These are phyloP conservation scores for Echiichthys vipera DNA, from an alignment of 2,797 vertebrate species.

Conservation along the genomic window DNA sequence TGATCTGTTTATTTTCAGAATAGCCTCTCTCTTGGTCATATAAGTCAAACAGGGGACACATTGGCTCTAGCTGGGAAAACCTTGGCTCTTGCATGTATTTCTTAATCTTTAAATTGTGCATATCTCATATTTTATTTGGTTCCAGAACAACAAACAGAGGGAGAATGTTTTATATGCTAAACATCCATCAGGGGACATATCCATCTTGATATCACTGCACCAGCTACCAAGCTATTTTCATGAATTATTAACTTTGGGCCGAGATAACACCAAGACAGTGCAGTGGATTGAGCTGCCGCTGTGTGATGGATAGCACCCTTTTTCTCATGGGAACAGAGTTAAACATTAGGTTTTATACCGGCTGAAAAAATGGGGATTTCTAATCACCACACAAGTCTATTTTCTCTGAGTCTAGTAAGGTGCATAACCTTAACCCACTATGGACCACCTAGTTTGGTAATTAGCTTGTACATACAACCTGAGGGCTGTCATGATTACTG, in stretches of 20 bases:
- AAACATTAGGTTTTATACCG: conserved; percentile 46
- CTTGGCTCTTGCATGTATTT: background rate
- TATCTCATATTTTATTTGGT: conserved; percentile 57
- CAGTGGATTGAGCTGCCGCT: conserved; percentile 51
- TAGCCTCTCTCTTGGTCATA: conserved; percentile 11
- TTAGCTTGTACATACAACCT: conserved; percentile 6
- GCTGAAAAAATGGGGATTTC: conserved; percentile 37
- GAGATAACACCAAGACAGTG: conserved; percentile 72
- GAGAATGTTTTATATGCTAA: conserved; percentile 68
- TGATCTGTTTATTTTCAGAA: conserved; percentile 22
- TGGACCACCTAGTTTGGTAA: background rate
- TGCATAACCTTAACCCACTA: background rate
- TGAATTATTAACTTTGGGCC: conserved; percentile 81
- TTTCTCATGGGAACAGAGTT: conserved; percentile 79
- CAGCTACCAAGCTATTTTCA: conserved; percentile 65
- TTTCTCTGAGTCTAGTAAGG: conserved; percentile 8
- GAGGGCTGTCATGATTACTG: background rate
- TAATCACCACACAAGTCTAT: conserved; percentile 27
- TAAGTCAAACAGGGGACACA: background rate
- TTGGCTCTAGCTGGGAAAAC: conserved; percentile 18
- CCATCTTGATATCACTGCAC: conserved; percentile 65
- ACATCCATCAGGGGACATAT: conserved; percentile 62
- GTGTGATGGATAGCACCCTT: conserved; percentile 74
- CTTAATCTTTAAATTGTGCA: conserved; percentile 35
- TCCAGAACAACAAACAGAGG: conserved; percentile 65